These are phyloP conservation scores for Crocuta crocuta DNA, from an alignment of 2,113 vertebrate genomes.

Conservation along the genomic window DNA sequence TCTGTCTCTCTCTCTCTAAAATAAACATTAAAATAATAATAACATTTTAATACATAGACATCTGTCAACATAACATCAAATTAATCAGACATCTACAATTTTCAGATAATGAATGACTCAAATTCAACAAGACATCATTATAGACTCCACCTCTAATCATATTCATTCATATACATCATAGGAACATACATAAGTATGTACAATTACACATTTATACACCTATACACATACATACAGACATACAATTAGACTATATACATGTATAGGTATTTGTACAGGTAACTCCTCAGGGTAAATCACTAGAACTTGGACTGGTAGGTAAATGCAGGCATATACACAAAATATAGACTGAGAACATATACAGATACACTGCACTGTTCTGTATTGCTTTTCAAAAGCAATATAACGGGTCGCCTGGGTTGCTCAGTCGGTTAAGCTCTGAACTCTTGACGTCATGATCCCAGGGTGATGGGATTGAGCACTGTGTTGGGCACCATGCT, in stretches of 20 bases:
- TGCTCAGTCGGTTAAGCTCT: too few species aligned
- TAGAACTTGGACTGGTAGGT: neutral
- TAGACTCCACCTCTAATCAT: neutral
- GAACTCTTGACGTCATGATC: too few species aligned
- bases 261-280: neutral
- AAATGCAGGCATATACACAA: neutral
- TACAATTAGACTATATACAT: neutral
- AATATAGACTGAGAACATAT: neutral
- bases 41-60: neutral
- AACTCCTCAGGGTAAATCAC: neutral
- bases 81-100: slow-evolving; percentile 3
- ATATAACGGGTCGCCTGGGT: neutral
- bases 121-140: neutral
- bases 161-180: neutral
- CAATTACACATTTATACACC: neutral
- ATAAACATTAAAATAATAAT: neutral
- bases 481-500: too few species aligned
- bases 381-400: neutral
- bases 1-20: too few species aligned
- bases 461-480: too few species aligned
- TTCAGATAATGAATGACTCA: neutral
- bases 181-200: neutral
- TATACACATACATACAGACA: neutral
- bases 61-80: slow-evolving; percentile 6
- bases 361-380: neutral